Percentiles rank a stretch among this genome's conserved stretches.
Conservation (phyloP, 2,113 vertebrate genomes). For the Pipra filicauda region DNA sequence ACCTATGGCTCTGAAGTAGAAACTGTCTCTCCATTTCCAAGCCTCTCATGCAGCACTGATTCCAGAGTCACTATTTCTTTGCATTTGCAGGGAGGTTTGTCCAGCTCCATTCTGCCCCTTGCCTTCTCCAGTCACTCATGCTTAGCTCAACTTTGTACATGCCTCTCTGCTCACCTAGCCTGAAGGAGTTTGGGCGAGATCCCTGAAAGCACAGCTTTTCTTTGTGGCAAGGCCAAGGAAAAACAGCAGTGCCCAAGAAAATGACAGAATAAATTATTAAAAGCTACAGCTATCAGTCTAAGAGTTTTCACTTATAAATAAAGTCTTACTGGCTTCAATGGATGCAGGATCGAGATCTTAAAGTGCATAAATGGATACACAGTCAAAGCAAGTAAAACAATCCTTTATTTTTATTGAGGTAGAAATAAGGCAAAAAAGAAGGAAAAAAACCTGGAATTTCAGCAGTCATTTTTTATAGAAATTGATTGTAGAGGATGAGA, state of each 20-base stretch:
- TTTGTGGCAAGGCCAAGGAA: neutral
- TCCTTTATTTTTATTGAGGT: neutral
- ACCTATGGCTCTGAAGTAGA: neutral
- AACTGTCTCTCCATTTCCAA: neutral
- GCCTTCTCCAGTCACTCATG: neutral
- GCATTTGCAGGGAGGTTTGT: neutral
- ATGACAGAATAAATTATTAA: neutral
- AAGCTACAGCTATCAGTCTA: neutral
- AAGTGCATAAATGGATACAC: neutral
- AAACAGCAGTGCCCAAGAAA: neutral
- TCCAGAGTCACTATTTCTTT: neutral
- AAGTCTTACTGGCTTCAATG: neutral
- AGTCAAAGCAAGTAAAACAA: neutral
- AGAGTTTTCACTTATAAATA: neutral
- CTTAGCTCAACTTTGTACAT: neutral
- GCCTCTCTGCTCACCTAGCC: neutral
- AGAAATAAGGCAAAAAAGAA: neutral
- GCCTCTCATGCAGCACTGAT: fast-evolving
- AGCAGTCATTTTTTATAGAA: neutral
- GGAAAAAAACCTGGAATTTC: neutral
- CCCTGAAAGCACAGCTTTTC: neutral
- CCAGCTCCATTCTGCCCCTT: neutral
- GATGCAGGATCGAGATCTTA: neutral
- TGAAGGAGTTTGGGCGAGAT: neutral
- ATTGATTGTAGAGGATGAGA: neutral